Evolutionary conservation across 2,797 vertebrate species (phyloP).

Genomic region (Hapalemur alaotrensis): DNA sequence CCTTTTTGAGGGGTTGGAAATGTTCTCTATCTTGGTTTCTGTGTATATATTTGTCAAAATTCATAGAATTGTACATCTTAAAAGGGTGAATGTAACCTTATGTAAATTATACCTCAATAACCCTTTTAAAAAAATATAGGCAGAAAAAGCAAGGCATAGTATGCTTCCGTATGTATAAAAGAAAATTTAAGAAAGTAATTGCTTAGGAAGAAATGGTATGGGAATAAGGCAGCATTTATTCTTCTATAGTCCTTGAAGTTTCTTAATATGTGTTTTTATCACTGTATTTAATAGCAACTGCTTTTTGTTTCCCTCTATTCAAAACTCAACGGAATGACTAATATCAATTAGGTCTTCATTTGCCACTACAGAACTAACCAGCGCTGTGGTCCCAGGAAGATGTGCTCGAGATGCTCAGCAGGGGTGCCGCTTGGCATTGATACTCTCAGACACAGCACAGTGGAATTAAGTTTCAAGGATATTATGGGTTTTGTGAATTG

Average conservation of each 20-base stretch:
- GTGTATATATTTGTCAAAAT: constrained; percentile 5
- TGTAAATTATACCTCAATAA: not conserved
- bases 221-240: not conserved
- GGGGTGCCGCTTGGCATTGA: not conserved
- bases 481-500: not conserved
- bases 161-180: not conserved
- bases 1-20: not conserved
- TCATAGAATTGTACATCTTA: not conserved
- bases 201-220: not conserved
- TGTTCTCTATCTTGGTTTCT: not conserved
- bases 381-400: not conserved
- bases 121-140: not conserved
- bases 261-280: not conserved
- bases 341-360: not conserved
- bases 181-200: not conserved
- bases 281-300: not conserved
- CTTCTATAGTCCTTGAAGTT: not conserved
- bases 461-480: not conserved
- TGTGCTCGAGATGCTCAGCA: not conserved
- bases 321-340: not conserved
- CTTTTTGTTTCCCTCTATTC: not conserved
- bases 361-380: not conserved
- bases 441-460: not conserved
- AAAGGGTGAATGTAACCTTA: not conserved
- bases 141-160: not conserved